These are phyloP conservation scores for Vidua chalybeata DNA, from an alignment of 2,113 vertebrate species.

Conservation along the genomic window DNA sequence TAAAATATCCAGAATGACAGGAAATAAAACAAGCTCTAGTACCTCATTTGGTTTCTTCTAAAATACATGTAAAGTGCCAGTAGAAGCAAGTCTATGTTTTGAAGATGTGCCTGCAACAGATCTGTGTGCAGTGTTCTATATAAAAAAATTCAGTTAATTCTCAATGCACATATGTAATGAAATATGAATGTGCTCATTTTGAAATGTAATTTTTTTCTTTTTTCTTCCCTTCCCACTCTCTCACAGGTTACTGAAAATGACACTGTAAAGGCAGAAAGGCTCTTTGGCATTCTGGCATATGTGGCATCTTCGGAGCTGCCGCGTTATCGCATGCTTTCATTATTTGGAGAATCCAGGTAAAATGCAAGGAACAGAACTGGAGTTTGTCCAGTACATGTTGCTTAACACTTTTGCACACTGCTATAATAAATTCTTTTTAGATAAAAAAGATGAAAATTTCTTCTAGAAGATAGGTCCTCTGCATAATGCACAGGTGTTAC, in stretches of 20 bases:
- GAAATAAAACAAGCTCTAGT: background rate
- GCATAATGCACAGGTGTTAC: background rate
- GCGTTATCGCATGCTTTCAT: constrained; percentile 83
- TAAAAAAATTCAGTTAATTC: background rate
- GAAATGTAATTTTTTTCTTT: background rate
- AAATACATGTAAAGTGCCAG: background rate
- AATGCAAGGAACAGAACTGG: background rate
- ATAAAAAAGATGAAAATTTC: background rate
- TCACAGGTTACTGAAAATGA: constrained; percentile 90
- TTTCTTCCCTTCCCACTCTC: background rate
- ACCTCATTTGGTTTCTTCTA: background rate
- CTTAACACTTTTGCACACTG: background rate
- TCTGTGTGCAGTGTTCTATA: background rate
- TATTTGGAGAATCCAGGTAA: constrained; percentile 93
- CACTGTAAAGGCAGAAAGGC: constrained; percentile 85
- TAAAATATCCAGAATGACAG: background rate
- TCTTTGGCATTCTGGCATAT: constrained; percentile 90
- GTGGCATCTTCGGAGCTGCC: constrained; percentile 91
- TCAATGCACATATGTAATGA: background rate
- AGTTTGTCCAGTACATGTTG: fast-evolving
- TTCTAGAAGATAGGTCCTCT: background rate
- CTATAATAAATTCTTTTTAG: background rate
- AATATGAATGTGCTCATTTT: background rate
- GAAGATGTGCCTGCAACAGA: background rate
- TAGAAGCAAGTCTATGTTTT: background rate